These are phyloP conservation scores for Norana najaformis DNA, from an alignment of 2,888 invertebrate genomes.

Conservation along the genomic window DNA sequence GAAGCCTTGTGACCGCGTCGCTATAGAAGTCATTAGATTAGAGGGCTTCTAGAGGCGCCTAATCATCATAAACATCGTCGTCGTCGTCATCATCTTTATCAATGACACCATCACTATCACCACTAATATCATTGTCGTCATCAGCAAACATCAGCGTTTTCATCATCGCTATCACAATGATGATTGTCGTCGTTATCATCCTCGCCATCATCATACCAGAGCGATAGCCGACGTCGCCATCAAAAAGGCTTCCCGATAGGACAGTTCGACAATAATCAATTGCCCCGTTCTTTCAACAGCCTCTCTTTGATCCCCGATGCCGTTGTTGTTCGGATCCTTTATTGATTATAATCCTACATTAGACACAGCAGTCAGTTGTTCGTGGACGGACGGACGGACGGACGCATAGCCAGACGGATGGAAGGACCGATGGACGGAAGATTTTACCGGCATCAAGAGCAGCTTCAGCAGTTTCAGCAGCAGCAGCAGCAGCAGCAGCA, in stretches of 20 bases:
- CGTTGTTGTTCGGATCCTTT: background rate
- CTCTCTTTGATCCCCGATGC: no score
- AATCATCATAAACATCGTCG: no score
- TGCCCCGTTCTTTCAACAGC: background rate
- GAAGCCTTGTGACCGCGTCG: no score
- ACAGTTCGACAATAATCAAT: background rate
- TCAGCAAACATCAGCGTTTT: no score
- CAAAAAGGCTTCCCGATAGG: background rate
- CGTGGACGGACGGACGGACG: background rate
- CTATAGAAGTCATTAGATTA: no score
- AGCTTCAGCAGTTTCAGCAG: background rate
- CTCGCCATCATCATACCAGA: background rate
- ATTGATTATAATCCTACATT: background rate
- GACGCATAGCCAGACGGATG: background rate
- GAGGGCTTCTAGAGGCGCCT: no score
- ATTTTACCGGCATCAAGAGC: background rate
- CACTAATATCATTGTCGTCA: no score
- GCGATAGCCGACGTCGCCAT: background rate
- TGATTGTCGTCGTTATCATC: background rate
- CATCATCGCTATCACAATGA: background rate
- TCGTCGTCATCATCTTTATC: no score
- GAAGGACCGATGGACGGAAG: background rate
- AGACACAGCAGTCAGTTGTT: background rate
- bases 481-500: no score
- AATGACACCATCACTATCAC: no score